A percentile compares a stretch with the other conserved stretches of the same genome.
Conservation (phyloP, 2,888 invertebrate species). For the Tethea ocularis region DNA sequence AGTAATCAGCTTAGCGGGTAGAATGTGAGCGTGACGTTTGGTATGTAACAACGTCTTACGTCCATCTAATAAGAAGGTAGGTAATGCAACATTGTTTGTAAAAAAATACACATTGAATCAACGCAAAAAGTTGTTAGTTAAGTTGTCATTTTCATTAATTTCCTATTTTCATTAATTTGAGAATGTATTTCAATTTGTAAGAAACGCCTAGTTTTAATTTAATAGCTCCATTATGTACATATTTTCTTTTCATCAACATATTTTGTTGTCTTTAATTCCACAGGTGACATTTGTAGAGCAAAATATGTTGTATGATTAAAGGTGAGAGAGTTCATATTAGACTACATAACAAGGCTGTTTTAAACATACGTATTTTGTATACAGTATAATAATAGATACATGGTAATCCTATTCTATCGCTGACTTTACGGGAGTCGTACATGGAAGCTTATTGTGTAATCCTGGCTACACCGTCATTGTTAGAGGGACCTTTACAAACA, state of each 20-base stretch:
- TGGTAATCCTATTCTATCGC: neutral
- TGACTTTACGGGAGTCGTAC: neutral
- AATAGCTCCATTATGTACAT: neutral
- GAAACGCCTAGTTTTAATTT: too few relatives aligned
- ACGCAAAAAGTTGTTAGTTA: too few relatives aligned
- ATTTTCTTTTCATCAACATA: conserved; percentile 3
- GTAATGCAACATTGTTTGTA: too few relatives aligned
- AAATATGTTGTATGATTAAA: neutral
- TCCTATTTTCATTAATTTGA: too few relatives aligned
- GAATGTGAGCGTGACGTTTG: conserved; percentile 28
- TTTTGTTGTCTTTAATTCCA: neutral
- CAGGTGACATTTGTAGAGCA: neutral
- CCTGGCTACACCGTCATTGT: neutral
- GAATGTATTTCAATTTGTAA: too few relatives aligned
- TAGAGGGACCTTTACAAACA: neutral
- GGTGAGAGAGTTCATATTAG: neutral
- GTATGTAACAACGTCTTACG: conserved; percentile 30
- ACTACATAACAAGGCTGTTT: neutral
- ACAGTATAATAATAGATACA: neutral
- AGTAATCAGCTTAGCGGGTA: conserved; percentile 51
- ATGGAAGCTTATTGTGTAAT: neutral
- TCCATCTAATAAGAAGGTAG: too few relatives aligned
- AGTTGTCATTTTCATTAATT: too few relatives aligned
- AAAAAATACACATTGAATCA: too few relatives aligned
- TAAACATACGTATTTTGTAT: too few relatives aligned